Conservation (phyloP, 1,140 invertebrate genomes). For the Aphelenchoides besseyi region DNA sequence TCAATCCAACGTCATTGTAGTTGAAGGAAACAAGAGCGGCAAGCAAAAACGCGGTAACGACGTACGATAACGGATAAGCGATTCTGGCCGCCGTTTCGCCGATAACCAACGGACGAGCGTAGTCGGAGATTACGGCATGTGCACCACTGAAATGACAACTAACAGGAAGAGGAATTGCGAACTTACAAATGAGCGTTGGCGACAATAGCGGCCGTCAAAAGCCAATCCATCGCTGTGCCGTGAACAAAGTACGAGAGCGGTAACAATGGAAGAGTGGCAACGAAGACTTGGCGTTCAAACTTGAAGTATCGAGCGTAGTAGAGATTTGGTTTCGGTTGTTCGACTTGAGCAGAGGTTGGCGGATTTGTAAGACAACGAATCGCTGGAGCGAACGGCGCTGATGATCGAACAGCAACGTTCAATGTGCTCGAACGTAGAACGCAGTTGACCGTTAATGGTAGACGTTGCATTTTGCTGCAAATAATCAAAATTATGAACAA, state of each 20-base stretch:
- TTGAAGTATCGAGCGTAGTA: slow-evolving; percentile 34
- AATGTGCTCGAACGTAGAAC: background rate
- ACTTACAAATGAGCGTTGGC: slow-evolving; percentile 57
- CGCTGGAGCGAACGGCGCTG: background rate
- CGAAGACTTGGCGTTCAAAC: slow-evolving; percentile 53
- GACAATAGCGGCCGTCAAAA: slow-evolving; percentile 56
- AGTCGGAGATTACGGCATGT: slow-evolving; percentile 37
- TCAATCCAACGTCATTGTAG: slow-evolving; percentile 62
- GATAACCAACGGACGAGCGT: slow-evolving; percentile 60
- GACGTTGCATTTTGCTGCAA: background rate
- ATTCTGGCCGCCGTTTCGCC: slow-evolving; percentile 53
- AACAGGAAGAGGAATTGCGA: slow-evolving; percentile 18
- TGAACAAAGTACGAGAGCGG: slow-evolving; percentile 61
- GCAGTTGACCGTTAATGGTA: background rate
- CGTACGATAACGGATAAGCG: slow-evolving; percentile 36
- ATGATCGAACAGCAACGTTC: background rate
- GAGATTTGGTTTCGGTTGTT: background rate
- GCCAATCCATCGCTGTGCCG: slow-evolving; percentile 54
- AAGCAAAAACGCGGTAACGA: slow-evolving; percentile 49
- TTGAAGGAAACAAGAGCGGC: slow-evolving; percentile 58
- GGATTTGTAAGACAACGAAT: background rate
- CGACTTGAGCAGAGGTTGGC: background rate
- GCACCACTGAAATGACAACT: slow-evolving; percentile 19
- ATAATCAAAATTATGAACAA: background rate
- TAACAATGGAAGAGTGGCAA: slow-evolving; percentile 52